These are phyloP conservation scores for Chrysaora quinquecirrha DNA, from an alignment of 30 jellyfish, hydroid and myxozoan species.

Conservation along the genomic window DNA sequence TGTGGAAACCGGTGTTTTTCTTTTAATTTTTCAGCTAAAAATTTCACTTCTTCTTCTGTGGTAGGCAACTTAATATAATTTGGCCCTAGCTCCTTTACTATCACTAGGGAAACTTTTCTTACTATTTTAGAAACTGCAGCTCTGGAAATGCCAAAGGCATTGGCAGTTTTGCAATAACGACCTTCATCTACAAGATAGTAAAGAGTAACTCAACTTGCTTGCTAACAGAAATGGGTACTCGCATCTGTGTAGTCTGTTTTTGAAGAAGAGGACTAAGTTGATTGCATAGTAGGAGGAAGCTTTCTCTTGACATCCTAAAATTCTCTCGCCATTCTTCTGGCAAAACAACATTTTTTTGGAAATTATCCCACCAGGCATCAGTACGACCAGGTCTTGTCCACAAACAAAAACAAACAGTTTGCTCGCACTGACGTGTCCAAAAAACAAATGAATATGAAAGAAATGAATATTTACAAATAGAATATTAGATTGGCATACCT, in stretches of 20 bases:
- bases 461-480: no score
- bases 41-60: constrained; percentile 17
- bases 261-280: constrained; percentile 46
- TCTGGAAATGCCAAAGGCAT: constrained; percentile 68
- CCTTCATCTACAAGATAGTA: constrained; percentile 67
- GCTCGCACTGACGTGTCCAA: not conserved
- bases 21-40: constrained; percentile 12
- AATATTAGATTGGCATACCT: no score
- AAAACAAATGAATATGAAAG: no score
- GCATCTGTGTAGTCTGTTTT: constrained; percentile 25
- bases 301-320: not conserved
- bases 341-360: not conserved
- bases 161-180: constrained; percentile 49
- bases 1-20: constrained; percentile 66
- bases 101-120: constrained; percentile 18
- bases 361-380: not conserved
- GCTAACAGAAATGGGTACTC: constrained; percentile 20
- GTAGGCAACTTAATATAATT: constrained; percentile 50
- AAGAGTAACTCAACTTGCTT: constrained; percentile 51
- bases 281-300: not conserved
- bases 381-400: constrained; percentile 11
- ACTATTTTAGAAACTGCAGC: constrained; percentile 61
- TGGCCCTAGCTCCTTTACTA: constrained; percentile 42
- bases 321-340: constrained; percentile 27
- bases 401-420: no score